Base-by-base conservation (phyloP, 2,113 vertebrate species). In the Lepisosteus oculatus region DNA sequence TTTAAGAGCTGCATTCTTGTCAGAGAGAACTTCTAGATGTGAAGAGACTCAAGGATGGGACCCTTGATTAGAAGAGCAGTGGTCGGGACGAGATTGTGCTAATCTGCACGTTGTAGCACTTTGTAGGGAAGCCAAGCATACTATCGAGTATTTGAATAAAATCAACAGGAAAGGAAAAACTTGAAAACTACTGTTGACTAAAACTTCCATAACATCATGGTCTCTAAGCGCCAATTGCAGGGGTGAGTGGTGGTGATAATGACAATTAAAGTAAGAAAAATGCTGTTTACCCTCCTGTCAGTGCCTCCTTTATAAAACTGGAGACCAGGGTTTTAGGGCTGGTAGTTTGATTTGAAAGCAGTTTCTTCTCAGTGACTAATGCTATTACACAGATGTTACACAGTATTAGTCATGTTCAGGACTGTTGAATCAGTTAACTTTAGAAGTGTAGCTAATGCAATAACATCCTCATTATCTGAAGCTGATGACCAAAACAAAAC, bases 331-430 rank as follows among this genome's bases (percentile, higher is more conserved):
- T 74, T 69, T 69, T 55, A 15, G 11, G 29, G 41, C 42, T 7
- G 14, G 47, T 43, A 67, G 67, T 43, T 67, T 55, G 57, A 17
- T 69, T 54, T 3, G 15, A 69, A n/a, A 5, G 61, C 29, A 65
- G 63, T 65, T 56, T 14, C 63, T 57, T 56, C 51, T 11, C 12
- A 44, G 51, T 74, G 72, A 74, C 67, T 74, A 68, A 74, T 55
- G 2, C 14, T 47, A 13, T 69, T 55, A 63, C 72, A n/a, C 67
- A 74, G 72, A 74, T 69, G 72, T 69, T 69, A 59, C n/a, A 7
- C 59, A 13, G 63, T 3, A 47, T 74, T 74, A 69, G 67, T 74
- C 66, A 74, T 69, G 72, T 64, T 65, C 59, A 7, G 67, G 62
- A 15, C 51, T n/a, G 45, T 69, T 69, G 45, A 45, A 55, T 74